Conservation (phyloP, 1,140 invertebrate genomes). For the Anagrus nilaparvatae region DNA sequence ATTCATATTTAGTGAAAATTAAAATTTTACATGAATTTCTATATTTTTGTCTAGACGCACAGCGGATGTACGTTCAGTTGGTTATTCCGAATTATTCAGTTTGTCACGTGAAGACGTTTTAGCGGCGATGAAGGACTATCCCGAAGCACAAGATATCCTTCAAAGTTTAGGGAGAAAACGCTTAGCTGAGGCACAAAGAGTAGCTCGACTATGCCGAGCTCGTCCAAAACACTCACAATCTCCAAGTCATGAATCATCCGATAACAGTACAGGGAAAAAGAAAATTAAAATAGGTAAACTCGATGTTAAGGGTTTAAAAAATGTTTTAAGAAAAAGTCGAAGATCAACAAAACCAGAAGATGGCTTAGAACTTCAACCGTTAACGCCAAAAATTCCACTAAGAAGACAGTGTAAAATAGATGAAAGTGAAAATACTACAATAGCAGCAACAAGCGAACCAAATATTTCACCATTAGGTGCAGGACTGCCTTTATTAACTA, state of each 20-base stretch:
- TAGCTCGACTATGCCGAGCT: constrained; percentile 21
- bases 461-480: constrained; percentile 61
- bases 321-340: constrained; percentile 53
- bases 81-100: constrained; percentile 92
- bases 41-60: constrained; percentile 66
- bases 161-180: constrained; percentile 77
- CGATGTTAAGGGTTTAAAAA: constrained; percentile 69
- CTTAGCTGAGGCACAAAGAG: constrained; percentile 63
- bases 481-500: constrained; percentile 67
- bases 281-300: constrained; percentile 72
- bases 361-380: constrained; percentile 37
- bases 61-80: constrained; percentile 90
- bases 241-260: constrained; percentile 47
- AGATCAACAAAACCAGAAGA: constrained; percentile 43
- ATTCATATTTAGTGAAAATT: too few relatives aligned
- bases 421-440: constrained; percentile 22
- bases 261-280: constrained; percentile 56
- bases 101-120: constrained; percentile 90
- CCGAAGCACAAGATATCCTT: constrained; percentile 88
- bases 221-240: constrained; percentile 24
- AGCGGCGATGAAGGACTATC: constrained; percentile 91
- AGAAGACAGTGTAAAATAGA: constrained; percentile 33
- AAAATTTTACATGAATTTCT: too few relatives aligned
- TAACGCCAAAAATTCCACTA: constrained; percentile 44
- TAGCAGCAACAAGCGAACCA: constrained; percentile 21